Base-by-base conservation (phyloP, 1,140 invertebrate species). In the Lordiphosa mommai region DNA sequence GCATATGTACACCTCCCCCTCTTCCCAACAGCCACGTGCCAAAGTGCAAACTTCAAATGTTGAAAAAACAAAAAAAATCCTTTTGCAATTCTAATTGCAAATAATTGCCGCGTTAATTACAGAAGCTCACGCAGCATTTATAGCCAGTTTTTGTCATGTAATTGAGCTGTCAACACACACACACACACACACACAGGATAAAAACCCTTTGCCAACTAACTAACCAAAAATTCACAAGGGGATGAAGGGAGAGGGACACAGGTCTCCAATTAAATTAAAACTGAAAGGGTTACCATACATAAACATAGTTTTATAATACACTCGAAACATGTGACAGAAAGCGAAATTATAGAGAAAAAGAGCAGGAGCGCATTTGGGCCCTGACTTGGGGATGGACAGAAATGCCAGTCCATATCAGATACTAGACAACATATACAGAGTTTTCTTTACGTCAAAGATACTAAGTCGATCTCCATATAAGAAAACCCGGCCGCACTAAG, bases 31-130 rank as follows among this genome's bases (percentile, higher is more conserved):
- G 37, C 47, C 72, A 71, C 72, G 77, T 82, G 74, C 64, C 70
- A 60, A 61, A 66, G 61, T 50, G 52, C 51, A 66, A 66, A 57
- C 61, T 46, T 59, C 47, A 61, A 49, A 50, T 23, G 20, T 23
- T 23, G 20, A 23, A 55, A 47, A 27, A 20, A n/a, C n/a, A n/a
- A 30, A 23, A 51, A 69, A 58, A 85, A 71, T 77, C 72, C 72
- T 72, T 65, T 41, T 47, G 47, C 74, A 84, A 72, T 84, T 84
- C 59, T 65, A 82, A 82, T 82, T 82, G 65, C 59, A 82, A 84
- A 82, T 82, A 84, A 84, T 84, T 77, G 77, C 69, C 30, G 68
- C 72, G 72, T 72, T 84, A 82, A 82, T 84, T 82, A 72, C 72
- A 34, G 27, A 43, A 46, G 10, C 46, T 38, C 77, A 82, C 72